Base-by-base conservation (phyloP, 2,888 invertebrate genomes). In the Hofmannophila pseudospretella region DNA sequence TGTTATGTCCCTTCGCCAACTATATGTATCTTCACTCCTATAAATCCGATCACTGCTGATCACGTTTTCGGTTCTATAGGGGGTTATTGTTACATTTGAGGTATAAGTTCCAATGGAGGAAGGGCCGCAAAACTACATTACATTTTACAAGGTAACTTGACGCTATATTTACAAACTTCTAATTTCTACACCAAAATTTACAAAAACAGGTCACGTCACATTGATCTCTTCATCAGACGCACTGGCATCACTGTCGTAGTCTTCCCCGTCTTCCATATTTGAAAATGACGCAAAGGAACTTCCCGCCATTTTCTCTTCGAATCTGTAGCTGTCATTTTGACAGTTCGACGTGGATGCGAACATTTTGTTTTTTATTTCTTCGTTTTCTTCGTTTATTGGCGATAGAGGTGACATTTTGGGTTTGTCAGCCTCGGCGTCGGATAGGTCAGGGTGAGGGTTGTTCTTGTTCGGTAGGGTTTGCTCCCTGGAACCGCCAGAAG, bases 401-500 rank as follows among this genome's bases (percentile, higher is more conserved):
- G 89, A 90, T 28, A 88, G 62, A 26, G 91, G 92, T 7, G 89
- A 89, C 44, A 92, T 68, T 55, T 92, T 91, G 0, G 92, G 92
- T 40, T 93, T 91, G 74, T 95, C 95, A 8, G 92, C 93, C 60
- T 94, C 94, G 1, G 95, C 95, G 68, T 97, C 97, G 48, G 96
- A 96, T 31, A 97, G 82, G 68, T 97, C 97, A 0, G 97, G 97
- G 73, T 97, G 96, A 0, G 97, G 97, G 74, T 97, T 98, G 87
- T 96, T 97, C 73, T 98, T 98, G 76, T 96, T 98, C 0, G 98
- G 98, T 13, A 98, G 85, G 0, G 98, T 98, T 75, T 97, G 97
- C 65, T 98, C 98, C 16, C 98, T 90, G 4, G 96, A 96, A 1
- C 98, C 98, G 0, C 98, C 98, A 11, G 93, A 93, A 0, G 98